Conservation (phyloP, 2,888 invertebrate genomes). For the Archips crataeganus region DNA sequence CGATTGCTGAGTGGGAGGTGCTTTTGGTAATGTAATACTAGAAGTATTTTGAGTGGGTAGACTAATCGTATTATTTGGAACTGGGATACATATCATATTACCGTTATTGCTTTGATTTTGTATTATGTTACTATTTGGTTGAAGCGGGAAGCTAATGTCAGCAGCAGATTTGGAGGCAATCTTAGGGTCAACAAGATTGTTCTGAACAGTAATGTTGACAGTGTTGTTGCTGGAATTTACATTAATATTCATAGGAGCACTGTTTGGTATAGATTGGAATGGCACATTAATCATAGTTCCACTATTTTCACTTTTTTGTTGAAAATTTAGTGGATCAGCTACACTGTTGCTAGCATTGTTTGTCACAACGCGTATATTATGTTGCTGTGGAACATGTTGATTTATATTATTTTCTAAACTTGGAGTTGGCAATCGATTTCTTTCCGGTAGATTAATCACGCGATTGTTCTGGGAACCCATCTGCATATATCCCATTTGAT, state of each 20-base stretch:
- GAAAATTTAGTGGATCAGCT: slow-evolving; percentile 72
- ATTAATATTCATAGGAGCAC: slow-evolving; percentile 82
- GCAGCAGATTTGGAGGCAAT: slow-evolving; percentile 77
- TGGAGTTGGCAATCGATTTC: slow-evolving; percentile 70
- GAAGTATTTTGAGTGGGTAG: slow-evolving; percentile 81
- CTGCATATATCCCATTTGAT: slow-evolving; percentile 80
- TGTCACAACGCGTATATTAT: slow-evolving; percentile 80
- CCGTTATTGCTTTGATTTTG: slow-evolving; percentile 71
- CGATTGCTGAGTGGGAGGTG: slow-evolving; percentile 86
- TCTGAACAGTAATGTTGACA: slow-evolving; percentile 81
- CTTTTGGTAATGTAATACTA: slow-evolving; percentile 87
- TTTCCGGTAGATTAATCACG: slow-evolving; percentile 79
- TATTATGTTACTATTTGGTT: slow-evolving; percentile 67
- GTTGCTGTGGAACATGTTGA: slow-evolving; percentile 78
- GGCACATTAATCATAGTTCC: slow-evolving; percentile 83
- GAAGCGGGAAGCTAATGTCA: slow-evolving; percentile 77
- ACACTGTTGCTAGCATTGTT: slow-evolving; percentile 72
- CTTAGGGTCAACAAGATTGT: slow-evolving; percentile 81
- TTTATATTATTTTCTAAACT: slow-evolving; percentile 72
- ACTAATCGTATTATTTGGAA: slow-evolving; percentile 77
- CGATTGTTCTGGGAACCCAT: slow-evolving; percentile 79
- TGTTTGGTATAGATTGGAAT: slow-evolving; percentile 82
- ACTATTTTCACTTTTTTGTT: slow-evolving; percentile 74
- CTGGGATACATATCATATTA: slow-evolving; percentile 80
- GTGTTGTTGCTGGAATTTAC: slow-evolving; percentile 83